Base-by-base conservation (phyloP, 1,140 invertebrate genomes). In the Leucophenga varia region DNA sequence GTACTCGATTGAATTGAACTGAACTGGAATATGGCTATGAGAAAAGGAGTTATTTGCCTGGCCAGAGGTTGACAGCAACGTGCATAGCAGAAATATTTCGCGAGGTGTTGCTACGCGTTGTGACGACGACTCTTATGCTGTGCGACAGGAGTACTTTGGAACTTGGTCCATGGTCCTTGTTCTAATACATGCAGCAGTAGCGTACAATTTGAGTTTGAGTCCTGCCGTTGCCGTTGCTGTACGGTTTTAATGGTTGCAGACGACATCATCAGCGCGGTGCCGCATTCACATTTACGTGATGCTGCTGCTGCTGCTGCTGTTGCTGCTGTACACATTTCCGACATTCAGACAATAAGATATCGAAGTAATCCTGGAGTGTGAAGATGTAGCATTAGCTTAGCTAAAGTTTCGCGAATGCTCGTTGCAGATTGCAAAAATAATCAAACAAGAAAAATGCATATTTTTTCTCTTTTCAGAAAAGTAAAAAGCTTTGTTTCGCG, bases 341-440 rank as follows among this genome's bases (percentile, higher is more conserved):
- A 58, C 56, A 40, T 65, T 55, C 55, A 43, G 53, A 67, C 63
- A 67, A 67, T 25, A 25, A 25, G 22, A 25, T 25, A 25, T 25
- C 10, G n/a, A n/a, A n/a, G n/a, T n/a, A n/a, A n/a, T n/a, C n/a
- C n/a, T n/a, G n/a, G n/a, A n/a, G n/a, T n/a, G n/a, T n/a, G n/a
- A n/a, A n/a, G n/a, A n/a, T n/a, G n/a, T n/a, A n/a, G n/a, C n/a
- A n/a, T n/a, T n/a, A n/a, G n/a, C n/a, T n/a, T n/a, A n/a, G n/a
- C n/a, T n/a, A n/a, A n/a, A n/a, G n/a, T n/a, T n/a, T 25, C 10
- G 22, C 10, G 5, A 25, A 5, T 25, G 22, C 22, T 25, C 5
- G 55, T 51, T 67, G 63, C 63, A 67, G 63, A 67, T 67, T 67
- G 63, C 63, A 67, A 67, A 67, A 25, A 25, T 25, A 25, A 64